These are phyloP conservation scores for Microcebus tavaratra DNA, from an alignment of 2,113 vertebrate genomes.

Conservation along the genomic window DNA sequence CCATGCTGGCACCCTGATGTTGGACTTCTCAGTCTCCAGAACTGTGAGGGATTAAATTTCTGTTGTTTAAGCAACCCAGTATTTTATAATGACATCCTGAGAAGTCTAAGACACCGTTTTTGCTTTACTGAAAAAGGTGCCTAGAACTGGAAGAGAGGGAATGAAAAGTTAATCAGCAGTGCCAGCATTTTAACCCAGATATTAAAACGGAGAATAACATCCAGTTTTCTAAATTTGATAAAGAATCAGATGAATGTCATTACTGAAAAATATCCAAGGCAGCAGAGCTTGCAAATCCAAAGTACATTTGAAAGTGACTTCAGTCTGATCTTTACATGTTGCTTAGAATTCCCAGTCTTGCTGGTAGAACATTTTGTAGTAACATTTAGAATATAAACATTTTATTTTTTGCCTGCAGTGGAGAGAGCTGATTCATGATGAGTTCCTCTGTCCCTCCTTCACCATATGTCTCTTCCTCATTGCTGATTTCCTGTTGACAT, in stretches of 20 bases:
- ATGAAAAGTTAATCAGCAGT: background rate
- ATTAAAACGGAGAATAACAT: background rate
- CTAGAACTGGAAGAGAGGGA: background rate
- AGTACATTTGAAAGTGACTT: background rate
- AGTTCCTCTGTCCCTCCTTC: background rate
- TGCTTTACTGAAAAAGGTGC: background rate
- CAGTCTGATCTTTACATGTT: background rate
- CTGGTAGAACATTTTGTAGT: constrained; percentile 66
- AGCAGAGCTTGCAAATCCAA: background rate
- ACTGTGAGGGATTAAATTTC: no score
- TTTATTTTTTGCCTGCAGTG: constrained; percentile 52
- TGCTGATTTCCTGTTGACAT: constrained; percentile 72
- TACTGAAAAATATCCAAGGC: background rate
- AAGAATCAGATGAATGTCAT: background rate
- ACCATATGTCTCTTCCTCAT: constrained; percentile 44
- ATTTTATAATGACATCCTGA: background rate
- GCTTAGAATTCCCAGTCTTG: constrained; percentile 3
- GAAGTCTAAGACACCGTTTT: background rate
- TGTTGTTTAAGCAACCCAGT: background rate
- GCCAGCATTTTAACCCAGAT: background rate
- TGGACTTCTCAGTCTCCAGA: background rate
- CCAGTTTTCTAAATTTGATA: background rate
- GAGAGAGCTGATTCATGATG: constrained; percentile 60
- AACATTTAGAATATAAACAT: constrained; percentile 69
- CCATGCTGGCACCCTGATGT: no score